Percentiles rank a stretch among this genome's conserved stretches.
Conservation (phyloP, 1,140 invertebrate genomes). For the Ceratosolen solmsi region DNA sequence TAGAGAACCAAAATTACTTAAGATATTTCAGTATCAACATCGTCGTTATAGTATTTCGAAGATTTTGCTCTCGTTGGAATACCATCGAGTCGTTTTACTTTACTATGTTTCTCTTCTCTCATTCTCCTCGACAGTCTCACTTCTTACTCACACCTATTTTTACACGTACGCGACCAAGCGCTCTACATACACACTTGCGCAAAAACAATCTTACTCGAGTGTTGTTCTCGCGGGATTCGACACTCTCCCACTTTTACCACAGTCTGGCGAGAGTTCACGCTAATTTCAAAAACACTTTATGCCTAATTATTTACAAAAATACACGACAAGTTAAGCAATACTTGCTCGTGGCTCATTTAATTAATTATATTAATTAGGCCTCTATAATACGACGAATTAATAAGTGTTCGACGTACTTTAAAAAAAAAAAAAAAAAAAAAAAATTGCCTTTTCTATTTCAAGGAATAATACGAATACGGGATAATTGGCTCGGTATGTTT, state of each 20-base stretch:
- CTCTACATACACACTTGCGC: conserved; percentile 19
- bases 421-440: not conserved
- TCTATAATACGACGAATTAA: not conserved
- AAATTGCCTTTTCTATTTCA: too few relatives aligned
- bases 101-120: conserved; percentile 53
- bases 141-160: conserved; percentile 49
- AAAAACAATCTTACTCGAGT: conserved; percentile 35
- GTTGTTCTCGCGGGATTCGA: conserved; percentile 33
- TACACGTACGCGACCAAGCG: conserved; percentile 3
- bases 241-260: conserved; percentile 34
- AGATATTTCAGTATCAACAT: conserved; percentile 62
- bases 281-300: not conserved
- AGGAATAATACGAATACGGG: too few relatives aligned
- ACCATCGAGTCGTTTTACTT: conserved; percentile 59
- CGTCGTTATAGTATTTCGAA: conserved; percentile 57
- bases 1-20: conserved; percentile 47
- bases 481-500: too few relatives aligned
- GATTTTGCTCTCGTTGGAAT: conserved; percentile 64
- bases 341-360: not conserved
- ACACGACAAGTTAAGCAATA: not conserved
- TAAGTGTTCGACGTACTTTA: not conserved
- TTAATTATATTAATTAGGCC: not conserved
- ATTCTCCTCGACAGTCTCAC: conserved; percentile 43
- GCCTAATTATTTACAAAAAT: not conserved
- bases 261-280: conserved; percentile 51